Conservation (phyloP, 2,888 invertebrate genomes). For the Eupithecia inturbata region DNA sequence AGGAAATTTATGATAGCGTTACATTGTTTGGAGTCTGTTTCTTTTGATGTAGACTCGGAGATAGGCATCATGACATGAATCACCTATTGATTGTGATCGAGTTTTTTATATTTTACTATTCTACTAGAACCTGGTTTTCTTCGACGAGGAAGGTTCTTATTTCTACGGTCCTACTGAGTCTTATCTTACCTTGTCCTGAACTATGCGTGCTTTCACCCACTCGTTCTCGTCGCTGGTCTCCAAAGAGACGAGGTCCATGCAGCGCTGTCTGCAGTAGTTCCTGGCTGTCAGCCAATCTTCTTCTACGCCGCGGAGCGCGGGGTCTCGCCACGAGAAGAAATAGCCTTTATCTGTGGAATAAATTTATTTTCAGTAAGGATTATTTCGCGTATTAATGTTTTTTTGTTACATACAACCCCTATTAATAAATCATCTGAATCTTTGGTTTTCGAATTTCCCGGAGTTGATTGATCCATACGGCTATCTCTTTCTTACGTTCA, state of each 20-base stretch:
- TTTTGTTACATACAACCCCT: background rate
- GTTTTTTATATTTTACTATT: background rate
- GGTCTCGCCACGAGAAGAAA: conserved; percentile 95
- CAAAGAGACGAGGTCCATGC: conserved; percentile 94
- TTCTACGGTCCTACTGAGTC: background rate
- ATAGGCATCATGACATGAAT: background rate
- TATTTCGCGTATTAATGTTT: background rate
- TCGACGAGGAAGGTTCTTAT: background rate
- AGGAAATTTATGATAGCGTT: conserved; percentile 51
- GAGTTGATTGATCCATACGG: background rate
- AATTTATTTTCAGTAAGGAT: background rate
- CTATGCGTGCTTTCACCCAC: conserved; percentile 91
- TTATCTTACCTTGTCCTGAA: conserved; percentile 90
- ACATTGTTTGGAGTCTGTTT: conserved; percentile 52
- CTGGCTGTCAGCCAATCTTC: conserved; percentile 93
- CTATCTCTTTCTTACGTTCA: background rate
- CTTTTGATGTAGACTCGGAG: conserved; percentile 29
- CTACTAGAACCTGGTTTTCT: background rate
- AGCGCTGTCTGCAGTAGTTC: conserved; percentile 93
- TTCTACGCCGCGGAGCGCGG: conserved; percentile 88
- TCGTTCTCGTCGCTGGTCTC: conserved; percentile 95
- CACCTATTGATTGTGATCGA: background rate
- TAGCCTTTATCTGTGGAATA: conserved; percentile 87
- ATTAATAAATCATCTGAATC: background rate
- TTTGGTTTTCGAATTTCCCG: background rate